Conservation (phyloP, 30 jellyfish, hydroid and myxozoan species). For the Pelagia noctiluca region DNA sequence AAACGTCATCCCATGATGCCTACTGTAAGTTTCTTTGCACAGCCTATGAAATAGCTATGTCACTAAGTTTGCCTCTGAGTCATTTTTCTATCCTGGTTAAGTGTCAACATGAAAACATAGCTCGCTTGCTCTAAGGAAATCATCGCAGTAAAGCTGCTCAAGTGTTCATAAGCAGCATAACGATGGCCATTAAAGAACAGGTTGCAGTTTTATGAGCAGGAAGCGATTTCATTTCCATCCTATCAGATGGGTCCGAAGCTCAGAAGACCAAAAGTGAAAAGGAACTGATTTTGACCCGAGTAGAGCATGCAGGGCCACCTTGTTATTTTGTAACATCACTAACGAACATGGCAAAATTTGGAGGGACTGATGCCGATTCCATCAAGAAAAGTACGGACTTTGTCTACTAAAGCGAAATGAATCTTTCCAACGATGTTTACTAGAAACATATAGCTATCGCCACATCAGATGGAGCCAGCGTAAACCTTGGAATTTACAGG, state of each 20-base stretch:
- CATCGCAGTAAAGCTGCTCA: slow-evolving; percentile 44
- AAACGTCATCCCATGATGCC: slow-evolving; percentile 39
- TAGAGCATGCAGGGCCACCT: slow-evolving; percentile 49
- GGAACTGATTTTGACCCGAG: slow-evolving; percentile 31
- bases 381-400: no score
- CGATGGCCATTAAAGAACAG: slow-evolving; percentile 30
- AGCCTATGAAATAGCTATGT: slow-evolving; percentile 54
- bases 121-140: slow-evolving; percentile 46
- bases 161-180: slow-evolving; percentile 38
- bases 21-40: slow-evolving; percentile 51
- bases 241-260: slow-evolving; percentile 56
- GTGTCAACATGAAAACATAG: slow-evolving; percentile 36
- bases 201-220: slow-evolving; percentile 50
- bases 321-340: slow-evolving; percentile 46
- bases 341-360: slow-evolving; percentile 14
- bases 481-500: no score
- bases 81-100: slow-evolving; percentile 54
- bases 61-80: slow-evolving; percentile 59
- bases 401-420: no score
- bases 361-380: slow-evolving; percentile 41
- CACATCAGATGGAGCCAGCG: no score
- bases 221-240: slow-evolving; percentile 43
- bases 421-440: no score
- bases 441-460: no score
- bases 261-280: slow-evolving; percentile 40